Percentiles rank a stretch among this genome's conserved stretches.
Evolutionary conservation across 2,113 vertebrate genomes (phyloP).

Genomic region (Tragulus kanchil): DNA sequence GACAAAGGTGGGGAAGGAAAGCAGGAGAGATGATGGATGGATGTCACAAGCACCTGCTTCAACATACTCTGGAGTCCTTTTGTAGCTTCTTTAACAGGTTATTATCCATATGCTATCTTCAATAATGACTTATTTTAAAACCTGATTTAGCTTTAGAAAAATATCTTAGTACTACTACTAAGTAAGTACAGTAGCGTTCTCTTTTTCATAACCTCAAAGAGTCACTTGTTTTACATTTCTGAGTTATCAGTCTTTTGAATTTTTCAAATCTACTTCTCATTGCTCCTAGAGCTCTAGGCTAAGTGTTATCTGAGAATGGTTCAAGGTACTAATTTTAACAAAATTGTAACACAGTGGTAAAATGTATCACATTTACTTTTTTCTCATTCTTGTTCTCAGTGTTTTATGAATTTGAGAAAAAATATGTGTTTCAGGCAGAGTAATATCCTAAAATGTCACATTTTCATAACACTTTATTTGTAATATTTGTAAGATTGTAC

Average conservation of each 20-base stretch:
- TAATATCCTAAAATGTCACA: not conserved
- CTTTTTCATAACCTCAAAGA: not conserved
- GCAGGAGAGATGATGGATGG: not conserved
- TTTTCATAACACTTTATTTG: not conserved
- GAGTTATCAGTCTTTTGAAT: not conserved
- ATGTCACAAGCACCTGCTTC: not conserved
- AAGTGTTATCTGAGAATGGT: conserved; percentile 8
- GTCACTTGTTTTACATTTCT: not conserved
- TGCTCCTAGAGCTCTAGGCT: not conserved
- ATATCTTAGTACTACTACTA: not conserved
- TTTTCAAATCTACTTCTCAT: conserved; percentile 38
- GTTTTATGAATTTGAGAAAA: conserved; percentile 48
- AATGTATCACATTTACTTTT: conserved; percentile 9
- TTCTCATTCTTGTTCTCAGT: not conserved
- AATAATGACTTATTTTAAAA: conserved; percentile 46
- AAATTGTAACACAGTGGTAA: conserved; percentile 24
- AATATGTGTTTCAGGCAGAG: not conserved
- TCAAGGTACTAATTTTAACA: conserved; percentile 56
- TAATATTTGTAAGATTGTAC: not conserved
- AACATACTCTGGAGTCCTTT: not conserved
- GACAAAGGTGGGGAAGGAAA: not conserved
- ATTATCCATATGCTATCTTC: conserved; percentile 37
- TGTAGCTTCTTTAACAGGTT: conserved; percentile 27
- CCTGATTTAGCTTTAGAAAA: not conserved
- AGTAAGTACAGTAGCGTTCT: not conserved